Evolutionary conservation across 2,797 vertebrate genomes (phyloP).

Genomic region (Megalops cyprinoides): DNA sequence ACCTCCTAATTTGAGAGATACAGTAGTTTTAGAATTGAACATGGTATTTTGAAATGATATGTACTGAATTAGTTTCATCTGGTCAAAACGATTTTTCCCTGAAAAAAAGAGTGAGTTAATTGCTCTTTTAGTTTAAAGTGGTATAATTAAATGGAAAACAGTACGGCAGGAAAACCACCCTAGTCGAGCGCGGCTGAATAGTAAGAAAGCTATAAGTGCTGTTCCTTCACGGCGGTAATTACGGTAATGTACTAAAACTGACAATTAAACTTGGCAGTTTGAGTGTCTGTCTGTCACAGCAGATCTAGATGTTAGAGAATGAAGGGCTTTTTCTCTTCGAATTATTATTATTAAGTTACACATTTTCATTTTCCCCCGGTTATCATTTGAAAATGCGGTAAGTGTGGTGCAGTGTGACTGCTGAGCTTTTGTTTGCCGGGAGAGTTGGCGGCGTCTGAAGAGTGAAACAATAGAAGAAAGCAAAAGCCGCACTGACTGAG

Average conservation of each 20-base stretch:
- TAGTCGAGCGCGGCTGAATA: neutral
- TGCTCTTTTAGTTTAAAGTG: slow-evolving; percentile 1
- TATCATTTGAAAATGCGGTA: neutral
- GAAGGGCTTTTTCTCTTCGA: neutral
- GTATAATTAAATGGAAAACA: slow-evolving; percentile 1
- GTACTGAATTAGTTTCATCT: slow-evolving; percentile 3
- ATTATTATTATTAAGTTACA: neutral
- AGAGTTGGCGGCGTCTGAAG: too few relatives aligned
- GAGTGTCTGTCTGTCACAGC: neutral
- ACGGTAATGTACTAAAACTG: slow-evolving; percentile 1
- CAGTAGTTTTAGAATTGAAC: neutral
- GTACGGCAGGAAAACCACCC: neutral
- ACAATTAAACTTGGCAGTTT: neutral
- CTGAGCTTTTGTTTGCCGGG: neutral
- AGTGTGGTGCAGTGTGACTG: neutral
- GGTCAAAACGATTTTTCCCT: neutral
- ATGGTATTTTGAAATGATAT: neutral
- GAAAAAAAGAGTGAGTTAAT: slow-evolving; percentile 8
- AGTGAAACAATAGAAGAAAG: too few relatives aligned
- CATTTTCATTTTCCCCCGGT: neutral
- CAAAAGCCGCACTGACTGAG: too few relatives aligned
- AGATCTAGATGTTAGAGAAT: too few relatives aligned
- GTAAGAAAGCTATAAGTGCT: neutral
- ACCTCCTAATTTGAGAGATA: neutral
- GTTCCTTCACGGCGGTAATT: neutral